Conservation (phyloP, 2,888 invertebrate species). For the Leucophenga maculata region DNA sequence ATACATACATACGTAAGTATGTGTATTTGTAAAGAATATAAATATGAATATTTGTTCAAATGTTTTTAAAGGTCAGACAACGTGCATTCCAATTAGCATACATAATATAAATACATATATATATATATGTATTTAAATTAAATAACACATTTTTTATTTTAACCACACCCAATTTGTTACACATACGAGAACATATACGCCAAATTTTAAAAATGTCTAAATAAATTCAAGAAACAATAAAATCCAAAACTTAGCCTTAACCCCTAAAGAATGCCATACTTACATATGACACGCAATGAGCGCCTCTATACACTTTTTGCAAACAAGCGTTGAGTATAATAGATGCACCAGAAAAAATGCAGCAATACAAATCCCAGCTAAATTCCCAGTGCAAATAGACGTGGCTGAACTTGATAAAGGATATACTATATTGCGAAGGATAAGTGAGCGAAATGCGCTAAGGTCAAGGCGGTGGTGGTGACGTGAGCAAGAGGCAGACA, state of each 20-base stretch:
- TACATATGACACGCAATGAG: background rate
- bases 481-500: background rate
- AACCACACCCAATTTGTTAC: constrained; percentile 10
- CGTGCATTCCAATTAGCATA: constrained; percentile 13
- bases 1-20: background rate
- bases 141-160: background rate
- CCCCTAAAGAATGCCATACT: background rate
- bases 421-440: background rate
- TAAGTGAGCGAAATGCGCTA: background rate
- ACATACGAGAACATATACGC: background rate
- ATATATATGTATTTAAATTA: background rate
- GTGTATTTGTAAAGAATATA: background rate
- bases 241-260: constrained; percentile 7
- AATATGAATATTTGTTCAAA: background rate
- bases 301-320: background rate
- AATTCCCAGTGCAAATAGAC: constrained; percentile 11
- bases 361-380: constrained; percentile 5
- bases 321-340: background rate
- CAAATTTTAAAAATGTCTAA: background rate
- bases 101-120: background rate
- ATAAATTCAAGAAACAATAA: background rate
- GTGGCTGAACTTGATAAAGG: constrained; percentile 5
- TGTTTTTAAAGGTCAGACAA: background rate
- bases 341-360: background rate
- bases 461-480: constrained; percentile 5